These are phyloP conservation scores for Ochropleura leucogaster DNA, from an alignment of 2,888 invertebrate species.

Conservation along the genomic window DNA sequence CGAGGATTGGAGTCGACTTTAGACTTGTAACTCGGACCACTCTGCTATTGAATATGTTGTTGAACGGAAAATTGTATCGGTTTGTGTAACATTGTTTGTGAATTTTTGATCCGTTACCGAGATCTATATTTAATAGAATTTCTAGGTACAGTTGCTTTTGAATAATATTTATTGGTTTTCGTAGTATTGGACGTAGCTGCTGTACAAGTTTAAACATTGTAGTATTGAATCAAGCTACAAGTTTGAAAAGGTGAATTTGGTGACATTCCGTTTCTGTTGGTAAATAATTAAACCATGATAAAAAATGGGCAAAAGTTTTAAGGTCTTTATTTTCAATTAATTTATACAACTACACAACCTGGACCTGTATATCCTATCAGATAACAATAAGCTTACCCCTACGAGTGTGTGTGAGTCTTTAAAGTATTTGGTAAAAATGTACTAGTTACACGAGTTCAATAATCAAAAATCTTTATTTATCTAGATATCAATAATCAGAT, in stretches of 20 bases:
- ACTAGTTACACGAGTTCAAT: too few relatives aligned
- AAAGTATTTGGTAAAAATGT: background rate
- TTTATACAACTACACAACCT: background rate
- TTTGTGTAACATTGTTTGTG: slow-evolving; percentile 45
- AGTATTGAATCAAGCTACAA: background rate
- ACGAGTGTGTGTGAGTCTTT: too few relatives aligned
- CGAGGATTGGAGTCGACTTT: background rate
- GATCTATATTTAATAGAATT: slow-evolving; percentile 36
- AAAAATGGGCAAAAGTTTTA: background rate
- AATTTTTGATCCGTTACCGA: slow-evolving; percentile 37
- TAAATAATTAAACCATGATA: background rate
- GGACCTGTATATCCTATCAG: background rate
- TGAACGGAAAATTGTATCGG: slow-evolving; percentile 47
- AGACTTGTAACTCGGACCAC: slow-evolving; percentile 27
- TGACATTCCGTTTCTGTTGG: background rate
- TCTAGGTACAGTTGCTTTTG: slow-evolving; percentile 12
- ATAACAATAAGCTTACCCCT: background rate
- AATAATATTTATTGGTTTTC: slow-evolving; percentile 24
- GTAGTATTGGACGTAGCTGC: background rate
- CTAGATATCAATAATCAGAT: too few relatives aligned
- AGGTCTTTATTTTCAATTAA: background rate
- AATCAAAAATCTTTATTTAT: too few relatives aligned
- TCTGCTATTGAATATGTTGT: slow-evolving; percentile 49
- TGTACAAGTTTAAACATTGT: background rate
- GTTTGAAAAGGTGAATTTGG: background rate